Conservation (phyloP, 1,140 invertebrate genomes). For the Amyelois transitella region DNA sequence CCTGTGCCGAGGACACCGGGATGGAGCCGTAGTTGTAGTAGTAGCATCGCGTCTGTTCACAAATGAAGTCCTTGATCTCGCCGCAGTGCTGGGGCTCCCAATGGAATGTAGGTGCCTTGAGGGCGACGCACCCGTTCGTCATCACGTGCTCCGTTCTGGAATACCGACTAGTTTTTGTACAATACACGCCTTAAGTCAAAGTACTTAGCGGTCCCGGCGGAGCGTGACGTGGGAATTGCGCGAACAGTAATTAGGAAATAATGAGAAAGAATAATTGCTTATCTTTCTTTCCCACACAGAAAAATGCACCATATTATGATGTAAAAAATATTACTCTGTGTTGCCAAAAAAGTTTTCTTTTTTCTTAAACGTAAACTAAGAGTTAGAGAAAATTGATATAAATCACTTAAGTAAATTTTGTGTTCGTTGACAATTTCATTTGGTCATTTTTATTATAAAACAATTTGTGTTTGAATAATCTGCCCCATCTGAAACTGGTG, state of each 20-base stretch:
- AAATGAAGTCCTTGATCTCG: conserved; percentile 90
- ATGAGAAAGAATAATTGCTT: background rate
- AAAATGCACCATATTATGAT: background rate
- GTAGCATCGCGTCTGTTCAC: conserved; percentile 91
- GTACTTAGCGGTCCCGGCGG: conserved; percentile 3
- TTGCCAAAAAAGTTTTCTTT: too few species aligned
- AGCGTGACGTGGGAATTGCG: conserved; percentile 17
- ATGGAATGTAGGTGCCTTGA: conserved; percentile 82
- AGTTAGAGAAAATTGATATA: too few species aligned
- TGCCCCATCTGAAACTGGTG: too few species aligned
- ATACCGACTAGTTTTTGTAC: conserved; percentile 66
- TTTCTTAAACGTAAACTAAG: too few species aligned
- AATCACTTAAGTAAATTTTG: too few species aligned
- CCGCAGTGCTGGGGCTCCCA: conserved; percentile 89
- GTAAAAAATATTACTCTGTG: conserved; percentile 5
- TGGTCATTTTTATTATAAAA: too few species aligned
- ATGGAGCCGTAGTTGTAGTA: conserved; percentile 93
- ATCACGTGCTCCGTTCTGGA: conserved; percentile 74
- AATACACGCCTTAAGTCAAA: conserved; percentile 20
- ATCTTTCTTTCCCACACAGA: background rate
- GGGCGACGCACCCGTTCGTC: conserved; percentile 83
- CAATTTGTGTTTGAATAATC: too few species aligned
- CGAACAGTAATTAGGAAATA: conserved; percentile 1
- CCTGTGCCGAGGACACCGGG: conserved; percentile 89
- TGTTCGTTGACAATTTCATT: too few species aligned